These are phyloP conservation scores for Euphydryas editha DNA, from an alignment of 2,888 invertebrate genomes.

Conservation along the genomic window DNA sequence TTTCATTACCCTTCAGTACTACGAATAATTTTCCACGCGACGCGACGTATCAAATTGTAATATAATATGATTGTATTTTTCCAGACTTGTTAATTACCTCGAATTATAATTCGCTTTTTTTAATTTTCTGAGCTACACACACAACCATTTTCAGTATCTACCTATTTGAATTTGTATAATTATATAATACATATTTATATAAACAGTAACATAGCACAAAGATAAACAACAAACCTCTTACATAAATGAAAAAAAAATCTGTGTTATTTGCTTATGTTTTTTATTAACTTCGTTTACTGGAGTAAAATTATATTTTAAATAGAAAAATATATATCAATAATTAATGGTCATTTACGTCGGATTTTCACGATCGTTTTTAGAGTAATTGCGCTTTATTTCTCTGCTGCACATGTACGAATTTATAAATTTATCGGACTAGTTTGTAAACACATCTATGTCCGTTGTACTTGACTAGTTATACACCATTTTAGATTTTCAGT, in stretches of 20 bases:
- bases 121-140: background rate
- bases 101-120: background rate
- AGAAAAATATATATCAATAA: too few relatives aligned
- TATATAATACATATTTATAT: too few relatives aligned
- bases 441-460: slow-evolving; percentile 21
- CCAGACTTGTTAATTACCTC: slow-evolving; percentile 21
- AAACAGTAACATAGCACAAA: too few relatives aligned
- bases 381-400: too few relatives aligned
- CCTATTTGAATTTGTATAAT: too few relatives aligned
- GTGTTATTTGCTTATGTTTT: background rate
- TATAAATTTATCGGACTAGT: slow-evolving; percentile 17
- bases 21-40: slow-evolving; percentile 28
- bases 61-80: slow-evolving; percentile 18
- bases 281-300: background rate
- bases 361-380: too few relatives aligned
- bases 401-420: too few relatives aligned
- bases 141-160: too few relatives aligned
- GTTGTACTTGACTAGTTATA: slow-evolving; percentile 29
- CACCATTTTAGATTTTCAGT: slow-evolving; percentile 24
- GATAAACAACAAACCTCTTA: too few relatives aligned
- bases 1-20: background rate
- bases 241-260: too few relatives aligned
- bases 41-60: slow-evolving; percentile 5
- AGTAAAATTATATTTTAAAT: background rate
- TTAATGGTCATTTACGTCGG: too few relatives aligned